Base-by-base conservation (phyloP, 2,888 invertebrate genomes). In the Aspidapion aeneum region DNA sequence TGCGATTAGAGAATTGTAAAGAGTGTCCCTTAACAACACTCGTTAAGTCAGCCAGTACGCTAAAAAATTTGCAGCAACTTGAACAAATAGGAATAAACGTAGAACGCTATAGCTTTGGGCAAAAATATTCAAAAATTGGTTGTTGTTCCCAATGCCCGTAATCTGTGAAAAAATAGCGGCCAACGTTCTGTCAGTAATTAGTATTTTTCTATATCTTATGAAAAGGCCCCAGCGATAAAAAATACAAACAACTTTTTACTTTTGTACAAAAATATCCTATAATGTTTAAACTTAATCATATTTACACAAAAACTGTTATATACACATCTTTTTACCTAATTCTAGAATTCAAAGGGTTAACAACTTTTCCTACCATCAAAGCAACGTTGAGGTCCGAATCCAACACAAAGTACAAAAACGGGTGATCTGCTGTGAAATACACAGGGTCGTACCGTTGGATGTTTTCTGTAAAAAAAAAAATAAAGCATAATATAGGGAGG, bases 341-440 rank as follows among this genome's bases (percentile, higher is more conserved):
- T 78, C 92, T 86, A 64, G 90, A 87, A 80, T 92, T 93, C 58
- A 91, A 84, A 17, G 93, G 93, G 80, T 94, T 92, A 59, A 90
- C 86, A 78, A 93, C 87, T 75, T 93, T 90, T 66, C 93, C 93
- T 21, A 91, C 87, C 85, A 93, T 91, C 57, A 93, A 84, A 52
- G 91, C 84, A 12, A 92, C 90, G 75, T 91, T 88, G 58, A 93
- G 87, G 75, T 88, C 89, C 58, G 89, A 85, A 78, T 94, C 93
- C 82, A 94, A 86, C 69, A 93, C 91, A 78, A 93, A 93, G 81
- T 91, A 93, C 62, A 92, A 81, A 79, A 93, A 94, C 58, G 93
- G 93, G 80, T 90, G 91, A 66, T 91, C 90, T 16, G 90, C 92
- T 58, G 88, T 86, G 77, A 93, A 91, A 69, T 87, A 83, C 59